Base-by-base conservation (phyloP, 2,113 vertebrate species). In the Poeciliopsis retropinna region DNA sequence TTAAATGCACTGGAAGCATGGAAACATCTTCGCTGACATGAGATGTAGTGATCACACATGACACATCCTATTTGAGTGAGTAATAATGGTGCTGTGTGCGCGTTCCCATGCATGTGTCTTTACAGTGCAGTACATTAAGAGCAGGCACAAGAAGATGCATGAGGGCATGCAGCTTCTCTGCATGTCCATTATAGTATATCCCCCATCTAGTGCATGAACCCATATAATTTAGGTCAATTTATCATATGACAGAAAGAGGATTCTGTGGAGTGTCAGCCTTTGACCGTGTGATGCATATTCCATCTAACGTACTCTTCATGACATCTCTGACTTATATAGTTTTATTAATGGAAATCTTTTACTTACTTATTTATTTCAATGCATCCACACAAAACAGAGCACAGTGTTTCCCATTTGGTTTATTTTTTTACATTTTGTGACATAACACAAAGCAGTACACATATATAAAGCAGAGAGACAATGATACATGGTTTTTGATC, bases 41-140 rank as follows among this genome's bases (percentile, higher is more conserved):
- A 68, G 66, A 80, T 61, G 32, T 22, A 64, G 37, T 68, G 80
- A 87, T 86, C 61, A 70, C 57, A 79, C 73, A 34, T 84, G 81
- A 80, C 76, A 80, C 9, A 11, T 74, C 74, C 44, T 64, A 65
- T 51, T 62, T 67, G 60, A 64, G 74, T 11, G 17, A 72, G 47
- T 17, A 66, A 77, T 85, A 73, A 76, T 78, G 39, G 75, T 30
- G 54, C 0, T 44, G 44, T 70, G 75, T 17, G 31, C 28, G 28
- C 66, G 32, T 27, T 54, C 11, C 22, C 10, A 62, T 70, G 51
- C 15, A 39, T 28, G 54, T 63, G 57, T 70, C 29, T 34, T 3
- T 13, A 70, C 47, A 14, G 31, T 37, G 31, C 22, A 3, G 14
- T 28, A n/a, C 41, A 69, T 54, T 31, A 47, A 25, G 28, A 54